Evolutionary conservation across 1,140 invertebrate genomes (phyloP).

Genomic region (Brachystomella parvula): DNA sequence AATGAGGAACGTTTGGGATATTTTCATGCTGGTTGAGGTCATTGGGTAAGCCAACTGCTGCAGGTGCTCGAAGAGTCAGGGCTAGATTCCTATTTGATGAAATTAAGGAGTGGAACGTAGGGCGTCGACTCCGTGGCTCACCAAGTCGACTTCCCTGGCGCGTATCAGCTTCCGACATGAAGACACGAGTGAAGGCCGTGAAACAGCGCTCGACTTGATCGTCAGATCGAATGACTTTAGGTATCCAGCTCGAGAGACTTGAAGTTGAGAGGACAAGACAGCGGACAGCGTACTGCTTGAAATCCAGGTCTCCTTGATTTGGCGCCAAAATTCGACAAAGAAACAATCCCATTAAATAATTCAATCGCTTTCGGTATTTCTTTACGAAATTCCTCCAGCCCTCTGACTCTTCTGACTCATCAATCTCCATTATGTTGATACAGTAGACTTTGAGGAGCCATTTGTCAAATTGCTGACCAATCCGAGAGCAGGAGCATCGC

Average conservation of each 20-base stretch:
- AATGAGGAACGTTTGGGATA: neutral
- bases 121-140: neutral
- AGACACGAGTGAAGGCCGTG: conserved; percentile 33
- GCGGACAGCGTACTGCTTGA: conserved; percentile 24
- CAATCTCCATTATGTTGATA: conserved; percentile 26
- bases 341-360: conserved; percentile 27
- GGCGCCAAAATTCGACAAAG: conserved; percentile 30
- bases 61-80: conserved; percentile 18
- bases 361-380: conserved; percentile 27
- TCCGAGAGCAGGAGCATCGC: conserved; percentile 12
- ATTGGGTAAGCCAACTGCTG: conserved; percentile 6
- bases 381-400: conserved; percentile 30
- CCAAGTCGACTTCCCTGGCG: neutral
- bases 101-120: conserved; percentile 27
- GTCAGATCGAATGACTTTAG: conserved; percentile 30
- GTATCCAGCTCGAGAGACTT: conserved; percentile 25
- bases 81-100: conserved; percentile 23
- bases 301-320: conserved; percentile 25
- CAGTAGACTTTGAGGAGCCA: conserved; percentile 30
- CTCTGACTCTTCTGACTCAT: conserved; percentile 26
- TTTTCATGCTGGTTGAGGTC: neutral
- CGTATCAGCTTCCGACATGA: conserved; percentile 22
- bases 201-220: conserved; percentile 33
- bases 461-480: conserved; percentile 33
- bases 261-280: conserved; percentile 17